Conservation (phyloP, 2,797 vertebrate species). For the Brachymystax lenok region DNA sequence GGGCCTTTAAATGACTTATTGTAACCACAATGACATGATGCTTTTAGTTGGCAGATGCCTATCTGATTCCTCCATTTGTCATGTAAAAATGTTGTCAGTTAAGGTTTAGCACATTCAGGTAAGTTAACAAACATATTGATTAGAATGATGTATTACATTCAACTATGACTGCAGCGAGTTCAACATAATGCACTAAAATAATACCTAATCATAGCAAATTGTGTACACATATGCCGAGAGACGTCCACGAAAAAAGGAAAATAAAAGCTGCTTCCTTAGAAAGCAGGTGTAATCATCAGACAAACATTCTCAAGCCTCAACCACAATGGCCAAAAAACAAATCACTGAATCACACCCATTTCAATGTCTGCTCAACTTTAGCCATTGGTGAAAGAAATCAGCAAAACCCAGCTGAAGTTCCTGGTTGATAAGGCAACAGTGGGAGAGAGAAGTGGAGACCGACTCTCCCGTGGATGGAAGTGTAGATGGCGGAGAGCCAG, state of each 20-base stretch:
- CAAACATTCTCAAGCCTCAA: conserved; percentile 39
- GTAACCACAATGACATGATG: neutral
- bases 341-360: conserved; percentile 41
- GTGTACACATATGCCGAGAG: conserved; percentile 41
- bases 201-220: neutral
- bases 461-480: neutral
- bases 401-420: neutral
- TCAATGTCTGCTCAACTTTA: conserved; percentile 41
- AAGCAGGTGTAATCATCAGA: conserved; percentile 66
- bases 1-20: neutral
- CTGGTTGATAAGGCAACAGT: neutral
- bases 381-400: conserved; percentile 22
- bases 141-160: conserved; percentile 25
- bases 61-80: neutral
- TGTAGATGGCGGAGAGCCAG: neutral
- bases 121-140: neutral
- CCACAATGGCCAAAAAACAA: conserved; percentile 39
- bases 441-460: conserved; percentile 15
- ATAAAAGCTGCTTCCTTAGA: conserved; percentile 72
- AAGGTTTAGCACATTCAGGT: neutral
- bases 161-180: conserved; percentile 25
- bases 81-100: neutral
- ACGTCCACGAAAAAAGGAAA: conserved; percentile 47
- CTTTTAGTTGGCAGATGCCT: neutral
- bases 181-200: conserved; percentile 25